Conservation (phyloP, 2,888 invertebrate genomes). For the Macaria notata region DNA sequence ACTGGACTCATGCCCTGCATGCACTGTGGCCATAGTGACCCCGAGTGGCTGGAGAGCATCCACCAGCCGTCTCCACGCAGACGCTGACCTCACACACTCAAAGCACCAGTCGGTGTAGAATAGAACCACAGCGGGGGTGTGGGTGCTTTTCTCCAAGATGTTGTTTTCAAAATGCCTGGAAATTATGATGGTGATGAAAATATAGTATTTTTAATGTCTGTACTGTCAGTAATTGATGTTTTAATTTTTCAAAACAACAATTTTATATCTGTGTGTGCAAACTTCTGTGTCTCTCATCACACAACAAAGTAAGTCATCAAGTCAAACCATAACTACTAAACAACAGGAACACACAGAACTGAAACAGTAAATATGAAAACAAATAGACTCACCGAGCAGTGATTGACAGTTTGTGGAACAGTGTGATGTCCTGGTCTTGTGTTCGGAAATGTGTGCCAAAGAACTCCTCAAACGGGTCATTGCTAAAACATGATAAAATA, state of each 20-base stretch:
- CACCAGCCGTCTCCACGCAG: constrained; percentile 91
- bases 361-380: too few relatives aligned
- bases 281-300: too few relatives aligned
- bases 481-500: constrained; percentile 62
- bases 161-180: constrained; percentile 93
- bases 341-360: too few relatives aligned
- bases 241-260: too few relatives aligned
- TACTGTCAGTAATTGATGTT: too few relatives aligned
- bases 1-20: constrained; percentile 91
- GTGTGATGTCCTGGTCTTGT: constrained; percentile 92
- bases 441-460: constrained; percentile 90
- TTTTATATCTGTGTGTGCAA: too few relatives aligned
- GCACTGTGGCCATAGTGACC: constrained; percentile 89
- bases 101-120: constrained; percentile 98
- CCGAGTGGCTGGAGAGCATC: constrained; percentile 94
- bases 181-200: not conserved
- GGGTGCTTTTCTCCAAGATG: constrained; percentile 91
- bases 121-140: constrained; percentile 92
- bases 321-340: too few relatives aligned
- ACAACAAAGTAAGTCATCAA: too few relatives aligned
- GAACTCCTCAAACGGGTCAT: constrained; percentile 92
- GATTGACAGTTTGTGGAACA: constrained; percentile 93
- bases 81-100: constrained; percentile 94
- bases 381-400: constrained; percentile 85
- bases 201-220: too few relatives aligned